Base-by-base conservation (phyloP, 2,113 vertebrate species). In the Aviceda subcristata region DNA sequence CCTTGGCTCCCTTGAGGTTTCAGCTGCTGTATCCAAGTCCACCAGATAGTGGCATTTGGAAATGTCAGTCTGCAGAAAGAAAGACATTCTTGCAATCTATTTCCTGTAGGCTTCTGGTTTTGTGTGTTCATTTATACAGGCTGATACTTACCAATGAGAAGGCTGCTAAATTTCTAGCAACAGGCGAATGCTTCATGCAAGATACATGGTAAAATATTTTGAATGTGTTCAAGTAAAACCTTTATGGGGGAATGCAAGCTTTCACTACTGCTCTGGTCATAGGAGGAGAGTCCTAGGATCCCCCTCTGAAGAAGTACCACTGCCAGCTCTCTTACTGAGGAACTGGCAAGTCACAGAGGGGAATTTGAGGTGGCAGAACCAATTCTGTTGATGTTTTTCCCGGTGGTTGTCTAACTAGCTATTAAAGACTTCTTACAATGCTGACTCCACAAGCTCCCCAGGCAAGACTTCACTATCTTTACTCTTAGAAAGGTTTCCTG, bases 1-100 rank as follows among this genome's bases (percentile, higher is more conserved):
- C 34, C 98, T 98, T 1, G 99, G 99, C 96, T 99, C 99, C 64
- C 98, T 98, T 0, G 97, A 97, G 9, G 97, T 97, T 97, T 99
- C 99, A 10, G 88, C 77, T 7, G 97, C 97, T 6, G 97, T 98
- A 83, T 99, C 99, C 87, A 99, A 93, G 96, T 99, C 99, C 91
- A 99, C 99, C 94, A 99, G 97, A 96, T 99, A 99, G 96, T 99
- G 99, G 95, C 99, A 99, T 48, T 98, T 99, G 71, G 97, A 98
- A 95, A 99, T 91, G 84, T 99, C 99, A 57, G 99, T 90, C 99
- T 99, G 97, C 60, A 97, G 64, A 23, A 55, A 51, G 15, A 96
- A 1, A 96, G 26, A 82, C 45, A 59, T n/a, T 3, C 11, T 39
- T 46, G 55, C 10, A 17, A 1, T 38, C 78, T 16, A 71, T 62